Percentiles rank a stretch among this genome's conserved stretches.
Evolutionary conservation across 2,113 vertebrate genomes (phyloP).

Genomic region (Oriolus oriolus): DNA sequence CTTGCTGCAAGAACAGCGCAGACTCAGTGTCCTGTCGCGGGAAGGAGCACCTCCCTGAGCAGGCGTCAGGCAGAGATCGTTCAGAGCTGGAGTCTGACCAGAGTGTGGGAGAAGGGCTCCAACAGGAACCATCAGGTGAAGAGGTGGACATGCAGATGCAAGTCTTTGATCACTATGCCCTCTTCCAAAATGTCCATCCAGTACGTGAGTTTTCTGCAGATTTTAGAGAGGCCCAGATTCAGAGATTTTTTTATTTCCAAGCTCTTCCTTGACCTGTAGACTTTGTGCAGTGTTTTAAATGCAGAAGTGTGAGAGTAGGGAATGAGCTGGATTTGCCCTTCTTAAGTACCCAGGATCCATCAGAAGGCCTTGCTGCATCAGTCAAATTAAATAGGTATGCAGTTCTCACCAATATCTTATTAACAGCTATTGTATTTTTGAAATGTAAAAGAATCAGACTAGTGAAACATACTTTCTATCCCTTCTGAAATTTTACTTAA

Average conservation of each 20-base stretch:
- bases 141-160: background rate
- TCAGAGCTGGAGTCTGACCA: background rate
- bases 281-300: background rate
- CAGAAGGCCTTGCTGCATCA: background rate
- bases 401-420: background rate
- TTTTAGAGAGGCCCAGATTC: background rate
- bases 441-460: background rate
- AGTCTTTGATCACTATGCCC: background rate
- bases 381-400: background rate
- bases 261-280: background rate
- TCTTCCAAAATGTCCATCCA: background rate
- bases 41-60: background rate
- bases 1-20: background rate
- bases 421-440: background rate
- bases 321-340: background rate
- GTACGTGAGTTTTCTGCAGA: background rate
- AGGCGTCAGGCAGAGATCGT: background rate
- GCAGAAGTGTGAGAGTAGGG: too few species aligned
- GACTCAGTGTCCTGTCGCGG: accelerated
- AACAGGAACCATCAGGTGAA: background rate
- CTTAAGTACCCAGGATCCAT: background rate
- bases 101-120: background rate
- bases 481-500: conserved; percentile 16
- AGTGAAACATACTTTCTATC: background rate
- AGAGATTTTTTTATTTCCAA: background rate